Conservation (phyloP, 2,888 invertebrate species). For the Dryocosmus kuriphilus region DNA sequence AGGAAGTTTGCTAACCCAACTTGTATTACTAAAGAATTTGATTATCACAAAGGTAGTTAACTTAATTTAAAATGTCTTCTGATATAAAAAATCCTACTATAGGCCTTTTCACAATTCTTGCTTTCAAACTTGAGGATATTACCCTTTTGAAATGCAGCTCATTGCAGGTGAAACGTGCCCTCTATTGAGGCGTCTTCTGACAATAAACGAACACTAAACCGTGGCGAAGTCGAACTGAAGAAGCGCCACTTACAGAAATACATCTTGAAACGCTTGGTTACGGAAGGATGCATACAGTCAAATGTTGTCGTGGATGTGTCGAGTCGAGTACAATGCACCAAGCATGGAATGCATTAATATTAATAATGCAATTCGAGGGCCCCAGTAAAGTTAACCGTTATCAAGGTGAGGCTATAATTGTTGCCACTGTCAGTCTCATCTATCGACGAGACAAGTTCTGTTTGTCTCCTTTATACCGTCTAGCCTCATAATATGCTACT, state of each 20-base stretch:
- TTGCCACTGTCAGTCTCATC: background rate
- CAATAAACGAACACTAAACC: background rate
- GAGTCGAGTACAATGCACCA: conserved; percentile 67
- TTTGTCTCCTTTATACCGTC: background rate
- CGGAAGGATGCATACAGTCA: conserved; percentile 43
- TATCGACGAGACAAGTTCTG: background rate
- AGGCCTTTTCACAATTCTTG: background rate
- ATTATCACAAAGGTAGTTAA: background rate
- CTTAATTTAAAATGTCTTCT: background rate
- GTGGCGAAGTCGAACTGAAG: conserved; percentile 40
- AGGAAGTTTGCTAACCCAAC: no score
- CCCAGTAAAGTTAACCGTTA: conserved; percentile 8
- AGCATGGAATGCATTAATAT: conserved; percentile 72
- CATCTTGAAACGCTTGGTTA: conserved; percentile 45
- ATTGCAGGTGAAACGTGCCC: conserved; percentile 15
- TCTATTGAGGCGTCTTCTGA: conserved; percentile 10
- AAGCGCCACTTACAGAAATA: conserved; percentile 59
- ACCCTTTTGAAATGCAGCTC: background rate
- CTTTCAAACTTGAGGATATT: background rate
- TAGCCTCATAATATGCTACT: background rate
- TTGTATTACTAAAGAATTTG: no score
- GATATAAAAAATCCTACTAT: background rate
- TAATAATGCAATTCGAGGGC: conserved; percentile 61
- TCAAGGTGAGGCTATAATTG: background rate
- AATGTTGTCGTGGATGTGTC: conserved; percentile 45